Conservation (phyloP, 2,888 invertebrate species). For the Macroteleia sp. region DNA sequence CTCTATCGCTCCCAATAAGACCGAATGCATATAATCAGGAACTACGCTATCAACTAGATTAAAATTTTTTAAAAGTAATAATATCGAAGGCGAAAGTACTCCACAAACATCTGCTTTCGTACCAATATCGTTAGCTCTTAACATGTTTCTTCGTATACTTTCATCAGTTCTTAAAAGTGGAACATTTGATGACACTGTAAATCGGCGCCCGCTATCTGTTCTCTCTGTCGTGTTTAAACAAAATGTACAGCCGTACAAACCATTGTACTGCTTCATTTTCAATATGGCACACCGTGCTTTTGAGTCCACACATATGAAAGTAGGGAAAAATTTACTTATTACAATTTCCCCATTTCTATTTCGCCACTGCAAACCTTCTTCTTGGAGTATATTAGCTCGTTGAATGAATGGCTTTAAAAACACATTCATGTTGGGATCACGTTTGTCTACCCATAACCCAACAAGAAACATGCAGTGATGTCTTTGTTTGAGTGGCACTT, state of each 20-base stretch:
- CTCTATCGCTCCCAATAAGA: conserved; percentile 7
- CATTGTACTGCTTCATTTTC: conserved; percentile 41
- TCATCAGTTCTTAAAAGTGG: conserved; percentile 10
- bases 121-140: not conserved
- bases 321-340: conserved; percentile 12
- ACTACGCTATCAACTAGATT: not conserved
- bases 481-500: no score
- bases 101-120: not conserved
- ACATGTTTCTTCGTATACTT: conserved; percentile 3
- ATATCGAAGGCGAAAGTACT: not conserved
- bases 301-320: conserved; percentile 13
- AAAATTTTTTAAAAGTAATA: conserved; percentile 17
- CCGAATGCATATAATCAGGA: conserved; percentile 27
- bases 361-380: conserved; percentile 6
- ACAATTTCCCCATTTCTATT: conserved; percentile 5
- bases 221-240: not conserved
- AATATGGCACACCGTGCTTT: conserved; percentile 22
- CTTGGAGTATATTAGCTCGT: conserved; percentile 12
- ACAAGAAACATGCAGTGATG: no score
- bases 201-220: conserved; percentile 9
- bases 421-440: conserved; percentile 30
- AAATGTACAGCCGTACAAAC: conserved; percentile 15
- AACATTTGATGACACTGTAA: not conserved
- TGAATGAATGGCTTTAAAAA: conserved; percentile 23
- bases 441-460: no score